phyloP scores from a whole-genome alignment of 2,888 invertebrate genomes.

The Platerodrilus igneus region DNA sequence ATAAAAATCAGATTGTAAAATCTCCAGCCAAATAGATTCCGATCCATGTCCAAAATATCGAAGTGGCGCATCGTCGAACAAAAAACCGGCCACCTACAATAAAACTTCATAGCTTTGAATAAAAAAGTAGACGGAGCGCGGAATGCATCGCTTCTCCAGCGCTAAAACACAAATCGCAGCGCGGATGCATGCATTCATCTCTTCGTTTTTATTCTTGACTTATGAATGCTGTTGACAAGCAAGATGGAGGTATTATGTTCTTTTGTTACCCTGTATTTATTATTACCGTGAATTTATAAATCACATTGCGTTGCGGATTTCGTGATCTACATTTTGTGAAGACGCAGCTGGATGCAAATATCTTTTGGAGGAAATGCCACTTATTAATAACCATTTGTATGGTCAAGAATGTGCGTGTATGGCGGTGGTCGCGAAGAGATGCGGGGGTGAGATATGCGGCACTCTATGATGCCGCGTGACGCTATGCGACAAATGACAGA shows the following conservation, averaged over 20 bases:
- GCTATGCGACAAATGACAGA: constrained; percentile 47
- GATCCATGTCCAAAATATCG: constrained; percentile 30
- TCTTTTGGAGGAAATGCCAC: too few relatives aligned
- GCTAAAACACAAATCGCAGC: constrained; percentile 48
- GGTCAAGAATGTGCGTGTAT: constrained; percentile 35
- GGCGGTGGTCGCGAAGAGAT: constrained; percentile 36
- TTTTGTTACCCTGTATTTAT: constrained; percentile 14
- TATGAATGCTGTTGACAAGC: constrained; percentile 37
- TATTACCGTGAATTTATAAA: too few relatives aligned
- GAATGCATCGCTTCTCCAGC: constrained; percentile 46
- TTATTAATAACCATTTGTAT: too few relatives aligned
- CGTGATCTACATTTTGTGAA: too few relatives aligned
- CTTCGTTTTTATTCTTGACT: constrained; percentile 42
- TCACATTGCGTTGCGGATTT: too few relatives aligned
- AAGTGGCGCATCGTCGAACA: constrained; percentile 30
- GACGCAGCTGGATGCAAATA: too few relatives aligned
- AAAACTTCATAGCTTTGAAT: constrained; percentile 32
- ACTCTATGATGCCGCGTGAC: constrained; percentile 42
- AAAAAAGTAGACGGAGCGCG: constrained; percentile 39
- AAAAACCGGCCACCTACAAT: constrained; percentile 39
- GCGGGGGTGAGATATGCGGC: constrained; percentile 45
- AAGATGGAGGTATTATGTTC: constrained; percentile 23
- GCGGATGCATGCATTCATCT: constrained; percentile 46
- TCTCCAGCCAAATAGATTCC: constrained; percentile 28
- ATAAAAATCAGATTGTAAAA: constrained; percentile 33